phyloP scores from a whole-genome alignment of 2,113 vertebrate species.

The Daphoenositta chrysoptera region DNA sequence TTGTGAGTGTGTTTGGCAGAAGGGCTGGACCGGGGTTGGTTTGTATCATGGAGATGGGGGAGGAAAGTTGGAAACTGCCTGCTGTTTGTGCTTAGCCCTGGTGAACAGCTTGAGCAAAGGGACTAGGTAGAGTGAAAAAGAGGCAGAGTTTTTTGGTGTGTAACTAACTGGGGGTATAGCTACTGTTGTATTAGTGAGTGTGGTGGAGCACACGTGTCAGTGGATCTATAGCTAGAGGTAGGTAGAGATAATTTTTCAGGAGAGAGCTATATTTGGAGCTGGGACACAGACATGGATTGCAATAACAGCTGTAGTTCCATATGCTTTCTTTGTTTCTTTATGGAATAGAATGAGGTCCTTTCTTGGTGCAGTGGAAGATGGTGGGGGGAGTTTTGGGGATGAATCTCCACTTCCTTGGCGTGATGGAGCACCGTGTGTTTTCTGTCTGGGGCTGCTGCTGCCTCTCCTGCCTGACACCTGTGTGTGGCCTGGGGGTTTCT shows the following conservation, averaged over 20 bases:
- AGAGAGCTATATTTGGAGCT: not conserved
- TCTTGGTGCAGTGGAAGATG: not conserved
- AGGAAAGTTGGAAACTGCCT: not conserved
- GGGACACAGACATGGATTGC: not conserved
- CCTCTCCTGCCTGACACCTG: not conserved
- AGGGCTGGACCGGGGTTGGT: not conserved
- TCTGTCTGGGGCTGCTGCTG: not conserved
- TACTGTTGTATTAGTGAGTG: not conserved
- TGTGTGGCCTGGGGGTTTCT: fast-evolving
- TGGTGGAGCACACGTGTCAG: not conserved
- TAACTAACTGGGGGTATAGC: not conserved
- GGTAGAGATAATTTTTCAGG: not conserved
- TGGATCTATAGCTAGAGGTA: not conserved
- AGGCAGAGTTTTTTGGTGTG: not conserved
- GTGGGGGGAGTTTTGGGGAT: not conserved
- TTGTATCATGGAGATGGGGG: not conserved
- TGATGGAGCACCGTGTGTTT: not conserved
- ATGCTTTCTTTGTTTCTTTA: not conserved
- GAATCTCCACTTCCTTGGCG: not conserved
- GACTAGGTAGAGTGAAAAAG: not conserved
- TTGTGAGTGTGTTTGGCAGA: slow-evolving; percentile 78
- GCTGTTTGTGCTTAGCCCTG: not conserved
- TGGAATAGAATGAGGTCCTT: not conserved
- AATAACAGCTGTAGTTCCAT: not conserved
- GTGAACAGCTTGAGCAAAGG: not conserved